Evolutionary conservation across 2,888 invertebrate species (phyloP).

Genomic region (Parnassius mnemosyne): DNA sequence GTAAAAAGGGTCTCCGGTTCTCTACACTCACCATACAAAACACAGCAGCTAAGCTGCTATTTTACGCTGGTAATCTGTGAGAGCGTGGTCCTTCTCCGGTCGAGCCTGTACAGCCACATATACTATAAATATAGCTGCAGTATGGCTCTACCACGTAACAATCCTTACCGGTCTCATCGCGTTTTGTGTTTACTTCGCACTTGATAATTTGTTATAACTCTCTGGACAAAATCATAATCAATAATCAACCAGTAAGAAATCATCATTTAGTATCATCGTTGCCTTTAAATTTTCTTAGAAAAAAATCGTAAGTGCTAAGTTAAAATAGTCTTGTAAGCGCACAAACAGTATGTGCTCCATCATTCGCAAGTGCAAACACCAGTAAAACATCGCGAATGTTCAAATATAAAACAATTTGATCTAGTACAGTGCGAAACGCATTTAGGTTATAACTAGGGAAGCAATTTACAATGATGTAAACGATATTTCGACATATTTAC

Average conservation of each 20-base stretch:
- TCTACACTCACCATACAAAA: too few relatives aligned
- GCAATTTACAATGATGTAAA: slow-evolving; percentile 30
- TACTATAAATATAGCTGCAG: too few relatives aligned
- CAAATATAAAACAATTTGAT: slow-evolving; percentile 52
- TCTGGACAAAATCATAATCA: neutral
- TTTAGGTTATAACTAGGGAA: slow-evolving; percentile 31
- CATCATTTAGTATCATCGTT: too few relatives aligned
- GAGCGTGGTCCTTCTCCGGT: too few relatives aligned
- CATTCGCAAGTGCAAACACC: slow-evolving; percentile 62
- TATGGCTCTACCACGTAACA: too few relatives aligned
- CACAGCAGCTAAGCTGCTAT: too few relatives aligned
- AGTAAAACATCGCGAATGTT: slow-evolving; percentile 44
- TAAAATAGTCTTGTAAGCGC: slow-evolving; percentile 22
- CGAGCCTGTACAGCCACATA: too few relatives aligned
- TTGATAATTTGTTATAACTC: neutral
- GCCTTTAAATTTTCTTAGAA: too few relatives aligned
- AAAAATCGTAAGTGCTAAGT: neutral
- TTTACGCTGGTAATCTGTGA: too few relatives aligned
- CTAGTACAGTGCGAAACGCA: slow-evolving; percentile 23
- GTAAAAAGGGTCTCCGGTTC: too few relatives aligned
- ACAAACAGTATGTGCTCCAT: slow-evolving; percentile 57
- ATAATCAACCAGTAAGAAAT: neutral
- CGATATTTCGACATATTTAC: neutral
- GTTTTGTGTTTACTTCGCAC: too few relatives aligned
- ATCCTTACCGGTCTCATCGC: too few relatives aligned